Conservation (phyloP, 1,140 invertebrate species). For the Brachionus asplanchnoidis region DNA sequence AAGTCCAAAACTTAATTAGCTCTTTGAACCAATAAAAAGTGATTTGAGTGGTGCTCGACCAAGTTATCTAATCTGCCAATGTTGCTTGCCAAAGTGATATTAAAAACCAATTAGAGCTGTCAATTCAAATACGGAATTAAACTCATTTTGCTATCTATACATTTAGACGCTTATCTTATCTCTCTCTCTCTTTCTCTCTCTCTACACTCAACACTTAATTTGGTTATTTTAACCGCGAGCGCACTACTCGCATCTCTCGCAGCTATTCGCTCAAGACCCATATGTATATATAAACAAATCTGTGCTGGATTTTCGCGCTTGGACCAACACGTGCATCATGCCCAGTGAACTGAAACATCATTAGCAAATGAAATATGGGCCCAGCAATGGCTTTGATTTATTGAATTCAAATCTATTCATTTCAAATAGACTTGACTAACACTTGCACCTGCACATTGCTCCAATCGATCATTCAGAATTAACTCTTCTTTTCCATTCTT, state of each 20-base stretch:
- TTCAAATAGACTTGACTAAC: neutral
- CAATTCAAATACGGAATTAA: neutral
- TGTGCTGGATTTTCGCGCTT: neutral
- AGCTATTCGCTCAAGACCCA: neutral
- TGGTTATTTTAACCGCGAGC: neutral
- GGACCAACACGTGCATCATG: neutral
- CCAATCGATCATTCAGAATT: neutral
- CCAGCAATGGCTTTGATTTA: neutral
- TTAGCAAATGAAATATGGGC: neutral
- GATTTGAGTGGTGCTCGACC: neutral
- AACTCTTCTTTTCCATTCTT: neutral
- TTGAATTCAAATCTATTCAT: neutral
- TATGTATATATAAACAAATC: neutral
- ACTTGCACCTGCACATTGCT: neutral
- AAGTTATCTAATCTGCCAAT: neutral
- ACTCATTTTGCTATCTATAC: neutral
- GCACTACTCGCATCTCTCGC: neutral
- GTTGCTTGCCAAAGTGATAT: neutral
- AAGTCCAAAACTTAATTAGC: neutral
- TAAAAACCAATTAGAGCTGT: neutral
- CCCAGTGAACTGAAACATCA: neutral
- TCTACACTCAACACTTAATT: neutral
- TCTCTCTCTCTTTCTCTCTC: neutral
- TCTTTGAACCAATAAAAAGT: neutral
- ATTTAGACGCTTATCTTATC: neutral